Conservation (phyloP, 2,113 vertebrate species). For the Zosterops borbonicus region DNA sequence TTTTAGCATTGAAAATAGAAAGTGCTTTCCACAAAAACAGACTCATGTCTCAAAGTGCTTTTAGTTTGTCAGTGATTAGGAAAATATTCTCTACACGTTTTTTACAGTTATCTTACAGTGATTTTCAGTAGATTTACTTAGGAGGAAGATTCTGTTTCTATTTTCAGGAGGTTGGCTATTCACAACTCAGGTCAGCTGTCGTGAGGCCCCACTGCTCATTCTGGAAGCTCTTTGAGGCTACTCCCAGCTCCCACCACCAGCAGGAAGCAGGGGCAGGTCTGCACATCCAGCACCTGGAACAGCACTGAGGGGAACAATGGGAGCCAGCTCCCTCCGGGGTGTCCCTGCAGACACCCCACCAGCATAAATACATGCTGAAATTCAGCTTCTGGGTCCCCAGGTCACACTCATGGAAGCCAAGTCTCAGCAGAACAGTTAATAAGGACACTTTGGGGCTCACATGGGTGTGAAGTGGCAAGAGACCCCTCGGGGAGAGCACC, state of each 20-base stretch:
- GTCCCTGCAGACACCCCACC: background rate
- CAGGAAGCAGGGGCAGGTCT: background rate
- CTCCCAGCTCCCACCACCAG: background rate
- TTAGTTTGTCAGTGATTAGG: slow-evolving; percentile 15
- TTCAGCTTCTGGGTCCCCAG: accelerated
- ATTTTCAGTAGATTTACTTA: background rate
- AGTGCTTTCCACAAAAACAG: slow-evolving; percentile 47
- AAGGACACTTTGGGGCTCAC: background rate
- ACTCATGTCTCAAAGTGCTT: slow-evolving; percentile 70
- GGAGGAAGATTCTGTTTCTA: background rate
- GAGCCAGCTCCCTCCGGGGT: background rate
- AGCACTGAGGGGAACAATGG: accelerated
- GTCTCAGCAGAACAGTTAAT: background rate
- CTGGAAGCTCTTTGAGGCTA: background rate
- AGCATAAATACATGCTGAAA: accelerated
- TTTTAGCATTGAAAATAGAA: background rate
- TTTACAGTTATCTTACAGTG: slow-evolving; percentile 67
- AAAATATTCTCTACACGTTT: slow-evolving; percentile 49
- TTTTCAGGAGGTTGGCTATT: background rate
- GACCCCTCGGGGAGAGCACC: background rate
- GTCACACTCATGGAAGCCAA: background rate
- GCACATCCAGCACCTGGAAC: background rate
- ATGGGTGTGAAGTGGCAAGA: background rate
- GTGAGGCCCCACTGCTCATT: background rate
- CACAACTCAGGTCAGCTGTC: background rate